These are phyloP conservation scores for Lypha dubia DNA, from an alignment of 2,888 invertebrate genomes.

Conservation along the genomic window DNA sequence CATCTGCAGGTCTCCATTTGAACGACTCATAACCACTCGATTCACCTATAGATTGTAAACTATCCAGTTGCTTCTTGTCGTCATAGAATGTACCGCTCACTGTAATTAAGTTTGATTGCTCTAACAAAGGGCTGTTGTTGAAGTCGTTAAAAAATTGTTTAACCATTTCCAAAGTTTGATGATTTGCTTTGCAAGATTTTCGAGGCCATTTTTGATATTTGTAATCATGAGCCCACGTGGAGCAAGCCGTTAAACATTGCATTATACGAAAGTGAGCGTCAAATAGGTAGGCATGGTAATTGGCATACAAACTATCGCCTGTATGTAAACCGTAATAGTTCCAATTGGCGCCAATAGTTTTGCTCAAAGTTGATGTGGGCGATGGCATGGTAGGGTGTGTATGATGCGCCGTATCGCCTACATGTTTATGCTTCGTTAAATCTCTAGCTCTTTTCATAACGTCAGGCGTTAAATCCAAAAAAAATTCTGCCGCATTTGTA, in stretches of 20 bases:
- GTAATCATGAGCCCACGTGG: constrained; percentile 91
- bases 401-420: constrained; percentile 75
- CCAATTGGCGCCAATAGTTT: constrained; percentile 84
- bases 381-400: constrained; percentile 75
- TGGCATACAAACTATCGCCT: constrained; percentile 89
- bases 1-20: constrained; percentile 85
- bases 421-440: constrained; percentile 79
- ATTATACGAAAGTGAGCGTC: constrained; percentile 92
- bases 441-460: constrained; percentile 82
- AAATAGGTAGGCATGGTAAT: constrained; percentile 93
- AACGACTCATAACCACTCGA: constrained; percentile 91
- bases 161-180: constrained; percentile 81
- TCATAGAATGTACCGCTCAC: constrained; percentile 61
- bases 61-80: constrained; percentile 84
- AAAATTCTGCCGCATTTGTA: constrained; percentile 89
- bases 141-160: constrained; percentile 82
- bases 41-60: constrained; percentile 89
- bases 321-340: constrained; percentile 84
- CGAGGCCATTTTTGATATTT: constrained; percentile 84
- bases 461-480: constrained; percentile 89
- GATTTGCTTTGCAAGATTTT: constrained; percentile 75
- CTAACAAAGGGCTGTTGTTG: constrained; percentile 70
- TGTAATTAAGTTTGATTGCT: constrained; percentile 56
- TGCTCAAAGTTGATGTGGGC: constrained; percentile 81
- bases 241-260: constrained; percentile 89